Conservation (phyloP, 2,113 vertebrate species). For the Cynocephalus volans region DNA sequence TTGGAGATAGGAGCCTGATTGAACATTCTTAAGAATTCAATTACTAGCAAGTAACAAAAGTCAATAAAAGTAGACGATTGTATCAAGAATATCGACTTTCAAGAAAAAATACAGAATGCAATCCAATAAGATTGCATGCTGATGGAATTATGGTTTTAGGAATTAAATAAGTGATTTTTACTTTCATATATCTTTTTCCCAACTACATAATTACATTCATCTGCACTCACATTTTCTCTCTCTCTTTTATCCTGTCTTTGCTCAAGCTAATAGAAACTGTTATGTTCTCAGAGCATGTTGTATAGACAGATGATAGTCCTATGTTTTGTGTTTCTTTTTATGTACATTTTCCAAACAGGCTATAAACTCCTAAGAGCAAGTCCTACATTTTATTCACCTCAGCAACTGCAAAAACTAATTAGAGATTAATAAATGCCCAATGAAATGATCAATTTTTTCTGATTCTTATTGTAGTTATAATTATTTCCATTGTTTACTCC, state of each 20-base stretch:
- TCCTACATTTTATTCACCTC: constrained; percentile 12
- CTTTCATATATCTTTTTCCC: not conserved
- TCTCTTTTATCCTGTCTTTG: not conserved
- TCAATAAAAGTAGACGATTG: not conserved
- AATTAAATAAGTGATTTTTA: not conserved
- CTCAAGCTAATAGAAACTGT: not conserved
- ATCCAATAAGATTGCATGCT: not conserved
- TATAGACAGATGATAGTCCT: not conserved
- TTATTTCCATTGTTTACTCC: not conserved
- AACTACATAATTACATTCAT: not conserved
- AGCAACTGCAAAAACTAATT: not conserved
- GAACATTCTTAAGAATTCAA: not conserved
- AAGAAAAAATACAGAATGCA: not conserved
- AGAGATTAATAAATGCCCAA: not conserved
- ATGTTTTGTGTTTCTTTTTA: not conserved
- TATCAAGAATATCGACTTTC: not conserved
- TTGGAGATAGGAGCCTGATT: not conserved
- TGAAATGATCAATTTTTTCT: not conserved
- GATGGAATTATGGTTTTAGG: not conserved
- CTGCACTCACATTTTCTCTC: not conserved
- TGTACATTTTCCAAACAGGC: not conserved
- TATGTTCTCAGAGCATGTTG: not conserved
- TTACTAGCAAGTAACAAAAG: not conserved
- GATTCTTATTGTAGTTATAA: not conserved
- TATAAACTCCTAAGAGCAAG: not conserved